Conservation (phyloP, 2,888 invertebrate species). For the Eristalis tenax region DNA sequence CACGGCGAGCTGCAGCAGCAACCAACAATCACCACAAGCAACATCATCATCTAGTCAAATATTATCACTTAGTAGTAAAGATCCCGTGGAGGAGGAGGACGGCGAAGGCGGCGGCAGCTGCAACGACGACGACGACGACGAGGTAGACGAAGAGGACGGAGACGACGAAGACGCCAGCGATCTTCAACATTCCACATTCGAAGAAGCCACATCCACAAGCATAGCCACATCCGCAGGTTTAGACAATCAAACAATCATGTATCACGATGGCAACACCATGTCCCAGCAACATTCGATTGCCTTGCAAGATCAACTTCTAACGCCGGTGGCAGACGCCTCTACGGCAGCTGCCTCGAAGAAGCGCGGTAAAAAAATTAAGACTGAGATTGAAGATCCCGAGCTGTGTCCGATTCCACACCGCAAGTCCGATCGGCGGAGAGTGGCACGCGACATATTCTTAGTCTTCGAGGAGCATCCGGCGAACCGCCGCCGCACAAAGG, state of each 20-base stretch:
- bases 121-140: constrained; percentile 1
- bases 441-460: constrained; percentile 80
- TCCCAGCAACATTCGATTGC: constrained; percentile 51
- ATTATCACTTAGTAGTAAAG: constrained; percentile 66
- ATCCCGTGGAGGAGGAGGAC: constrained; percentile 42
- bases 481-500: constrained; percentile 74
- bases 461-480: constrained; percentile 79
- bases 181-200: constrained; percentile 66
- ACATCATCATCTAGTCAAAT: constrained; percentile 68
- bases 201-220: constrained; percentile 64
- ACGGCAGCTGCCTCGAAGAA: constrained; percentile 39
- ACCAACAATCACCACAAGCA: constrained; percentile 43
- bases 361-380: constrained; percentile 66
- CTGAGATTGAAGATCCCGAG: constrained; percentile 71
- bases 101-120: background rate
- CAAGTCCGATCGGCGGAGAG: constrained; percentile 80
- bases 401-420: constrained; percentile 74
- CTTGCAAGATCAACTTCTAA: constrained; percentile 38
- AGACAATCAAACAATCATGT: constrained; percentile 69
- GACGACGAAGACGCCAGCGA: constrained; percentile 25
- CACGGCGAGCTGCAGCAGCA: constrained; percentile 7
- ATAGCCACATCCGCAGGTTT: constrained; percentile 48
- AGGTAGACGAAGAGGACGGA: constrained; percentile 11
- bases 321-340: constrained; percentile 4
- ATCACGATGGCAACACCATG: constrained; percentile 59